Conservation (phyloP, 2,888 invertebrate genomes). For the Fragum sueziense region DNA sequence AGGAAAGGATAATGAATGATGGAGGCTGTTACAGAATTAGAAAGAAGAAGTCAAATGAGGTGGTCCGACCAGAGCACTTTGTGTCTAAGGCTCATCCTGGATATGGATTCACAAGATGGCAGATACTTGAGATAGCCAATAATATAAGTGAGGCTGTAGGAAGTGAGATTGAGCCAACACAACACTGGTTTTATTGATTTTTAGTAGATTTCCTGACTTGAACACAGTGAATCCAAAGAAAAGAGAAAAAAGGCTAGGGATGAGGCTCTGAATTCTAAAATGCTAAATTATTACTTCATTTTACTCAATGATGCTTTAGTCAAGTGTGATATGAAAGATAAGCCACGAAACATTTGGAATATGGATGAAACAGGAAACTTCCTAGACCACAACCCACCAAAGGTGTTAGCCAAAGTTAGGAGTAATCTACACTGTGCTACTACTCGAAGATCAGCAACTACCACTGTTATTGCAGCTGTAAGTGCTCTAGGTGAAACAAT, state of each 20-base stretch:
- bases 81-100: slow-evolving; percentile 31
- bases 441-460: slow-evolving; percentile 21
- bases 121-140: slow-evolving; percentile 22
- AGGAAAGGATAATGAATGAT: slow-evolving; percentile 29
- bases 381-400: slow-evolving; percentile 46
- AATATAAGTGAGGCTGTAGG: no score
- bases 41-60: slow-evolving; percentile 17
- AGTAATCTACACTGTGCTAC: slow-evolving; percentile 31
- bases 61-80: slow-evolving; percentile 26
- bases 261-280: slow-evolving; percentile 24
- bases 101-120: slow-evolving; percentile 19
- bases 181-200: slow-evolving; percentile 27
- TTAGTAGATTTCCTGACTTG: slow-evolving; percentile 35
- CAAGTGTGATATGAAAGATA: slow-evolving; percentile 20
- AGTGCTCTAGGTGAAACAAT: slow-evolving; percentile 42
- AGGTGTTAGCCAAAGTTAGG: slow-evolving; percentile 35
- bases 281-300: neutral
- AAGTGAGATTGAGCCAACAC: neutral
- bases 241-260: slow-evolving; percentile 43
- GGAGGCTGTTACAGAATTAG: slow-evolving; percentile 9
- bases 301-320: slow-evolving; percentile 5
- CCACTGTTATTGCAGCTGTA: slow-evolving; percentile 40
- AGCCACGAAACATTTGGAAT: slow-evolving; percentile 40
- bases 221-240: slow-evolving; percentile 30
- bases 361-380: slow-evolving; percentile 41